These are phyloP conservation scores for Puma concolor DNA, from an alignment of 2,113 vertebrate species.

Conservation along the genomic window DNA sequence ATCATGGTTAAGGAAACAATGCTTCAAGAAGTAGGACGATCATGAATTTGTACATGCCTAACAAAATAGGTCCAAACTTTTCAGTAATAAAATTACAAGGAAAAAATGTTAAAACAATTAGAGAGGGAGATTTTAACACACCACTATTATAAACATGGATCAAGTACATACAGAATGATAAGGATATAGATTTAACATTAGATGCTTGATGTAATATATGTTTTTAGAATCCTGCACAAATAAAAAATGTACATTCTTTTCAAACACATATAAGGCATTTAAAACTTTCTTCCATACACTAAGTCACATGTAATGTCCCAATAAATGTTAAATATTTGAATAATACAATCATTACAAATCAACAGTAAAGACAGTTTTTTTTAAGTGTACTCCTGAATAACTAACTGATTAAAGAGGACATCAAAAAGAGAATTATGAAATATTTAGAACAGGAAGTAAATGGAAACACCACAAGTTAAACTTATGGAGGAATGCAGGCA, in stretches of 20 bases:
- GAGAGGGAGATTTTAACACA: not conserved
- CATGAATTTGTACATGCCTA: not conserved
- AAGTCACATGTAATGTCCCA: not conserved
- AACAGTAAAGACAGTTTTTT: not conserved
- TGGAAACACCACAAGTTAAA: not conserved
- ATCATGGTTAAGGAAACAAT: not conserved
- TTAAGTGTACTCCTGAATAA: not conserved
- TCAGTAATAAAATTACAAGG: not conserved
- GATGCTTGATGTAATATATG: not conserved
- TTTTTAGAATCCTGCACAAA: not conserved
- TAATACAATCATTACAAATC: not conserved
- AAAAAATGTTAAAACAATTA: not conserved
- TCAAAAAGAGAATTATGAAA: constrained; percentile 1
- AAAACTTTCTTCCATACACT: not conserved
- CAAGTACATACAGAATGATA: not conserved
- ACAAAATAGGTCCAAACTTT: not conserved
- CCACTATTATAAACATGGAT: not conserved
- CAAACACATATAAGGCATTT: not conserved
- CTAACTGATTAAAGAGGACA: not conserved
- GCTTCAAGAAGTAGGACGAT: not conserved
- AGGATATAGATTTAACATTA: not conserved
- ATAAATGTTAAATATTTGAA: not conserved
- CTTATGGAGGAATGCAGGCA: not conserved
- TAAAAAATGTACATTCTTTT: not conserved
- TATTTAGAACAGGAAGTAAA: not conserved